These are phyloP conservation scores for Agrotis clavis DNA, from an alignment of 2,888 invertebrate species.

Conservation along the genomic window DNA sequence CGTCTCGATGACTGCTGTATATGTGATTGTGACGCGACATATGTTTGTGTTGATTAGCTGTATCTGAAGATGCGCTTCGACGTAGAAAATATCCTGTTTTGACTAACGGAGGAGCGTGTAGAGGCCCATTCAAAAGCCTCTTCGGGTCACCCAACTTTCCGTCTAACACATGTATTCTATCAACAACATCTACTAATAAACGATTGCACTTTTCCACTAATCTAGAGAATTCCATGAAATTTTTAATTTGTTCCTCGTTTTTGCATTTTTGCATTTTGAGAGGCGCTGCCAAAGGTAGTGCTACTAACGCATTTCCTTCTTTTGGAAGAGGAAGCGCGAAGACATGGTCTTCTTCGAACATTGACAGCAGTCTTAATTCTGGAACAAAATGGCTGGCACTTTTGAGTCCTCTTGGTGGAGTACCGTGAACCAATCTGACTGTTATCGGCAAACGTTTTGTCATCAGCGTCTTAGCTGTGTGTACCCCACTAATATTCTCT, in stretches of 20 bases:
- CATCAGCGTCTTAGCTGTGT: slow-evolving; percentile 96
- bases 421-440: slow-evolving; percentile 97
- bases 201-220: slow-evolving; percentile 95
- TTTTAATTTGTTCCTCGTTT: slow-evolving; percentile 95
- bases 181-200: slow-evolving; percentile 94
- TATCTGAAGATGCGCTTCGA: slow-evolving; percentile 95
- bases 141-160: slow-evolving; percentile 94
- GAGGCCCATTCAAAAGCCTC: slow-evolving; percentile 84
- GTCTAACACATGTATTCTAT: slow-evolving; percentile 95
- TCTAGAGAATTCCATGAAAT: slow-evolving; percentile 94
- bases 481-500: slow-evolving; percentile 98
- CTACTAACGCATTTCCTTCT: slow-evolving; percentile 94
- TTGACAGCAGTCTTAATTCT: slow-evolving; percentile 95
- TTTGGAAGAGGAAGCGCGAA: slow-evolving; percentile 96
- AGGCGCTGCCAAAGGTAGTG: slow-evolving; percentile 96
- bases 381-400: slow-evolving; percentile 96
- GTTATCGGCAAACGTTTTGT: slow-evolving; percentile 98
- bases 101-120: slow-evolving; percentile 86
- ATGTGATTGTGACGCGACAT: slow-evolving; percentile 89
- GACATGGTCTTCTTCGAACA: slow-evolving; percentile 96
- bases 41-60: slow-evolving; percentile 92
- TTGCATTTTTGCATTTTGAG: slow-evolving; percentile 95
- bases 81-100: slow-evolving; percentile 94
- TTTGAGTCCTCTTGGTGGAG: slow-evolving; percentile 96
- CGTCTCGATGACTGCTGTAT: slow-evolving; percentile 92